A percentile compares a stretch with the other conserved stretches of the same genome.
Evolutionary conservation across 92 coral and sea anemone genomes (phyloP).

Genomic region (Plumapathes pennacea): DNA sequence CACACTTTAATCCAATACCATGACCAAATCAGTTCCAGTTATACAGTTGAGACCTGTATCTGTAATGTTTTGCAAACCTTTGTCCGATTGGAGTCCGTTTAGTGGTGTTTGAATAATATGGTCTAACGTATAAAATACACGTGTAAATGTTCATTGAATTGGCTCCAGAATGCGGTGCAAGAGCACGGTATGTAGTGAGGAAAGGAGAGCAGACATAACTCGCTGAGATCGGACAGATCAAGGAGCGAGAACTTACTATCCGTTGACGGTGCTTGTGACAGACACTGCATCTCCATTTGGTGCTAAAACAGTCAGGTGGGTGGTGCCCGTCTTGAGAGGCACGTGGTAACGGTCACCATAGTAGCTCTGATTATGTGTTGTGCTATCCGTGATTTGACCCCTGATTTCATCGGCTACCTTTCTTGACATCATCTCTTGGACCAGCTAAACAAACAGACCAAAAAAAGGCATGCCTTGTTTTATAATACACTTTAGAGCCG

Average conservation of each 20-base stretch:
- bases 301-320: constrained; percentile 79
- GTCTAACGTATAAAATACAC: too few species aligned
- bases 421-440: constrained; percentile 72
- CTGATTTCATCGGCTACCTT: constrained; percentile 67
- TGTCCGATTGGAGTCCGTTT: too few species aligned
- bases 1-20: too few species aligned
- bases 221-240: not conserved
- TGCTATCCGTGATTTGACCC: constrained; percentile 71
- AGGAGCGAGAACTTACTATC: constrained; percentile 71
- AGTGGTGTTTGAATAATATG: too few species aligned
- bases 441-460: constrained; percentile 70
- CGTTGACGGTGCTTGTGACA: constrained; percentile 95
- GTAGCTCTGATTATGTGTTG: constrained; percentile 68
- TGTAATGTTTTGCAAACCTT: too few species aligned
- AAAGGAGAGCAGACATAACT: not conserved
- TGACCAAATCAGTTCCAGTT: too few species aligned
- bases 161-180: too few species aligned
- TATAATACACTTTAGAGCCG: too few species aligned
- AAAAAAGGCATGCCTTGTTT: too few species aligned
- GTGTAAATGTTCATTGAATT: too few species aligned
- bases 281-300: constrained; percentile 94
- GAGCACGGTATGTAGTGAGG: not conserved
- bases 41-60: too few species aligned
- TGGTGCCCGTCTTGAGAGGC: constrained; percentile 95
- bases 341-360: constrained; percentile 89